Percentiles rank a stretch among this genome's conserved stretches.
Conservation (phyloP, 2,888 invertebrate species). For the Polymixis lichenea region DNA sequence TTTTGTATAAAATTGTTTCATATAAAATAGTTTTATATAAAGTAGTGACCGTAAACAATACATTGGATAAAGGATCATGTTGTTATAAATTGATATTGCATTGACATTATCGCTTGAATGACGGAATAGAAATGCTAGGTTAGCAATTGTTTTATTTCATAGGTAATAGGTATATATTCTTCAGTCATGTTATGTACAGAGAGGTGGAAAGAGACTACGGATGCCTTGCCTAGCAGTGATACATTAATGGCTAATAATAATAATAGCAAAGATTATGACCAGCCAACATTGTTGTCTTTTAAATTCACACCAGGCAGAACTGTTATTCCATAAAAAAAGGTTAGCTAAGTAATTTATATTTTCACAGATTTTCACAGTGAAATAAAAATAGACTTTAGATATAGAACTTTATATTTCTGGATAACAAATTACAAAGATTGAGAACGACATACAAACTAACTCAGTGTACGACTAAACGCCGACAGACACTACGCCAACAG, state of each 20-base stretch:
- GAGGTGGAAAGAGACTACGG: too few relatives aligned
- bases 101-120: conserved; percentile 32
- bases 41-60: conserved; percentile 16
- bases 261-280: not conserved
- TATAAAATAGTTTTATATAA: not conserved
- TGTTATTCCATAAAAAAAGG: too few relatives aligned
- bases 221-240: too few relatives aligned
- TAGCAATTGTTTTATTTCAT: not conserved
- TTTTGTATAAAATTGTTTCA: conserved; percentile 12
- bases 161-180: not conserved
- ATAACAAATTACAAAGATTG: too few relatives aligned
- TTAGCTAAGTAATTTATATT: too few relatives aligned
- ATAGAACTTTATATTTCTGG: too few relatives aligned
- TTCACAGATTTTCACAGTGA: not conserved
- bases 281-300: not conserved
- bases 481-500: too few relatives aligned
- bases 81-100: conserved; percentile 29
- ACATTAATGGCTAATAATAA: too few relatives aligned
- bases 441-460: too few relatives aligned
- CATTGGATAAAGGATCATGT: conserved; percentile 12
- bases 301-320: too few relatives aligned
- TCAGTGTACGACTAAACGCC: too few relatives aligned
- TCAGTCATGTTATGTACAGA: too few relatives aligned
- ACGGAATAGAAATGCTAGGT: conserved; percentile 1
- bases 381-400: not conserved